Base-by-base conservation (phyloP, 2,888 invertebrate genomes). In the Camponotus fellah region DNA sequence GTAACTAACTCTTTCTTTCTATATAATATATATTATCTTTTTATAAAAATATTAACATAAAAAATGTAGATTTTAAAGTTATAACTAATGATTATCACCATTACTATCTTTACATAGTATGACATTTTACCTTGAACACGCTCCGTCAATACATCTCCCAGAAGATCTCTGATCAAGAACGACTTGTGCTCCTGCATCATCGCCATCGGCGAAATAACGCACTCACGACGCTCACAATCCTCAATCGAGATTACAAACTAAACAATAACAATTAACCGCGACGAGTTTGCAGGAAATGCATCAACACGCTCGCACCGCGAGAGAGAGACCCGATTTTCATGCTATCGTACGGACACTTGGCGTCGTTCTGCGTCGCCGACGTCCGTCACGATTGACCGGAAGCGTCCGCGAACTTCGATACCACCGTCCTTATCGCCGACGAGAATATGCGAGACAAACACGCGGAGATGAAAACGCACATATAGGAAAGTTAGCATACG, bases 121-220 rank as follows among this genome's bases (percentile, higher is more conserved):
- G 14, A 26, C 40, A 37, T 53, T 43, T 43, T 93, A 96, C 96
- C 96, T 91, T 96, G 96, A 88, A 95, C 95, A 85, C 94, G 92
- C 58, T 94, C 94, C 62, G 94, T 94, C 89, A 97, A 94, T 86
- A 97, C 97, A 92, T 98, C 98, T 17, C 98, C 97, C 76, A 98
- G 96, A 66, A 98, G 96, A 94, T 98, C 98, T 93, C 97, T 97
- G 89, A 98, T 98, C 86, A 98, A 95, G 95, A 98, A 98, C 12
- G 98, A 98, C 94, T 98, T 98, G 92, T 94, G 94, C 86, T 95
- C 94, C 91, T 95, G 95, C 95, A 95, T 95, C 90, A 88, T 93
- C 65, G 66, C 43, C 77, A 40, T 56, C 32, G 12, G n/a, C 21
- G 53, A 37, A 34, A 3, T 17, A 46, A 4, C 21, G 46, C 43